Evolutionary conservation across 1,140 invertebrate species (phyloP), one percentile per base, ranked within the genome.

Genomic region (Drosophila miranda): DNA sequence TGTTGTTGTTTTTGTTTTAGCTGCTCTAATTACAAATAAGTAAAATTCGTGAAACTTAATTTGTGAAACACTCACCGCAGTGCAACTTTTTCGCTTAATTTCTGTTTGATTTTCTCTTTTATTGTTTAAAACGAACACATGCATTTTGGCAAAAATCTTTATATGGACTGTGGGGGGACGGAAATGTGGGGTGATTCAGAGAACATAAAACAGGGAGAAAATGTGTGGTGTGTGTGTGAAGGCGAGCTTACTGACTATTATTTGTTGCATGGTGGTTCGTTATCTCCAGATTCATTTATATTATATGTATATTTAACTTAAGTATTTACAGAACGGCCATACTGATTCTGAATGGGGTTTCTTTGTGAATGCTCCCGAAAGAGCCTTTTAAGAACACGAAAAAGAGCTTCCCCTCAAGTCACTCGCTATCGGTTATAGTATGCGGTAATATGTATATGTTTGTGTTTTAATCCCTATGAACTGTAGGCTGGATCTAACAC

Each of bases 71-170:
- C 71, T 56, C 73, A 30, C 49, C 45, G 78, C 34, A 13, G 34
- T 38, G 34, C 11, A 38, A 38, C 11, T 5, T 38, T 38, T 38
- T 1, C 9, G 11, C 4, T 38, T 13, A 38, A 13, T 13, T 13
- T 38, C 4, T 82, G 73, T 77, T 68, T 30, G 1, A 1, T 68
- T 43, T 66, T 44, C 54, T 60, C 55, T 41, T 63, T 78, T 78
- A 52, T 82, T 82, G 48, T 60, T 82, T 78, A 63, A 73, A 86
- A 81, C 81, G 81, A 84, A 86, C 81, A 86, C 81, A 84, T 80
- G 67, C 59, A 86, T 70, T 83, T 84, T 84, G 81, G 81, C 81
- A 86, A 84, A 53, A 86, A 75, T 66, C 21, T 60, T 43, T 61
- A 34, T 53, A 30, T 68, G 54, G 34, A 11, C 5, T 45, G 38